phyloP scores from a whole-genome alignment of 2,113 vertebrate genomes.

The Jacana jacana region DNA sequence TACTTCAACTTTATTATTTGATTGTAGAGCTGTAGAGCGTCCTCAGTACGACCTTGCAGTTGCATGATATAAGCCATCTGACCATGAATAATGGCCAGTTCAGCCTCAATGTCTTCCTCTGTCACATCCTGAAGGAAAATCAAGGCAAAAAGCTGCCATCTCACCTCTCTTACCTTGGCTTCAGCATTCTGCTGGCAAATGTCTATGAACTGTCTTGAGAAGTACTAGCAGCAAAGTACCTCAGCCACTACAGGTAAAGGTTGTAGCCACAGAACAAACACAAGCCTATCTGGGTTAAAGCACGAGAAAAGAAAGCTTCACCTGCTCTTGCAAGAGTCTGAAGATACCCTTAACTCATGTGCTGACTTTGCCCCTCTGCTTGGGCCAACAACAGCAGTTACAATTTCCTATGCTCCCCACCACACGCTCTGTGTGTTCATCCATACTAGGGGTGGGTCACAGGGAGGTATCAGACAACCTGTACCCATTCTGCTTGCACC shows the following conservation, averaged over 20 bases:
- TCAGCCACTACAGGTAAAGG: not conserved
- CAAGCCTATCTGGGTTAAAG: not conserved
- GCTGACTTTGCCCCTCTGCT: not conserved
- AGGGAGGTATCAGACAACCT: not conserved
- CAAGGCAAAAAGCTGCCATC: not conserved
- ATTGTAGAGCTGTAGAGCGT: constrained; percentile 97
- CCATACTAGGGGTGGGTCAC: not conserved
- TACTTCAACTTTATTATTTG: constrained; percentile 98
- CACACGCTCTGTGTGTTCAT: not conserved
- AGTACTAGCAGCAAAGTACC: not conserved
- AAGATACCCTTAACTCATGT: not conserved
- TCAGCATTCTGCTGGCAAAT: not conserved
- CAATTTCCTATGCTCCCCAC: not conserved
- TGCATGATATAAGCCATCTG: constrained; percentile 98
- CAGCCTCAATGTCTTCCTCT: constrained; percentile 92
- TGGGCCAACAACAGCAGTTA: not conserved
- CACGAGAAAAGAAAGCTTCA: not conserved
- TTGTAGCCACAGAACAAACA: not conserved
- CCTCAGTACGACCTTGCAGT: constrained; percentile 89
- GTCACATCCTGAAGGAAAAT: constrained; percentile 86
- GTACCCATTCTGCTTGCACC: not conserved
- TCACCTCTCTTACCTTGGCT: not conserved
- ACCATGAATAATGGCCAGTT: constrained; percentile 95
- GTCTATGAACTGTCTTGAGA: not conserved
- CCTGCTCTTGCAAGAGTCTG: not conserved